phyloP scores from a whole-genome alignment of 2,888 invertebrate species.

The Hydropsyche betteni region DNA sequence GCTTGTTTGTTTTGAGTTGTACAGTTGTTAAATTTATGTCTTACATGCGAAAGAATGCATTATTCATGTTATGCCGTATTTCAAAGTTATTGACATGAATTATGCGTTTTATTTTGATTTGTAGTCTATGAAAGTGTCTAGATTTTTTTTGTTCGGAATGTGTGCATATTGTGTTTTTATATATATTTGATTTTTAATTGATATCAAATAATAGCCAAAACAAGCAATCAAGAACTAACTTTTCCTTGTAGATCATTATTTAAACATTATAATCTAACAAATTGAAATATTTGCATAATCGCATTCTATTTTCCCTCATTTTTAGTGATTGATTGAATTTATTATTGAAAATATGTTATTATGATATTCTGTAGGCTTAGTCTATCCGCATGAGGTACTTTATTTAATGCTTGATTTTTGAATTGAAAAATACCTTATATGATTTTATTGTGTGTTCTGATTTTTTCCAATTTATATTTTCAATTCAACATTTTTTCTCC shows the following conservation, averaged over 20 bases:
- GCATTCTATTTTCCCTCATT: constrained; percentile 14
- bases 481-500: no score
- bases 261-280: constrained; percentile 29
- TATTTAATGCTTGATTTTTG: no score
- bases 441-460: no score
- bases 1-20: constrained; percentile 21
- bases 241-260: constrained; percentile 35
- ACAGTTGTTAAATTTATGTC: background rate
- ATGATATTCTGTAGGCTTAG: no score
- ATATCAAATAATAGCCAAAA: constrained; percentile 13
- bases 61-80: background rate
- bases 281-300: constrained; percentile 11
- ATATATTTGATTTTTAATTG: constrained; percentile 7
- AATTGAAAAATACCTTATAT: no score
- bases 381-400: no score
- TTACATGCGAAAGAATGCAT: background rate
- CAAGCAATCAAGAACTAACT: constrained; percentile 48
- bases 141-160: constrained; percentile 34
- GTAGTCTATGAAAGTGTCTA: background rate
- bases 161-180: constrained; percentile 28
- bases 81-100: no score
- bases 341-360: no score
- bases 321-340: constrained; percentile 15
- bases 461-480: no score
- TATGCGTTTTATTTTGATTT: background rate